A percentile compares a stretch with the other conserved stretches of the same genome.
Conservation (phyloP, 1,140 invertebrate genomes). For the Megathymus violae region DNA sequence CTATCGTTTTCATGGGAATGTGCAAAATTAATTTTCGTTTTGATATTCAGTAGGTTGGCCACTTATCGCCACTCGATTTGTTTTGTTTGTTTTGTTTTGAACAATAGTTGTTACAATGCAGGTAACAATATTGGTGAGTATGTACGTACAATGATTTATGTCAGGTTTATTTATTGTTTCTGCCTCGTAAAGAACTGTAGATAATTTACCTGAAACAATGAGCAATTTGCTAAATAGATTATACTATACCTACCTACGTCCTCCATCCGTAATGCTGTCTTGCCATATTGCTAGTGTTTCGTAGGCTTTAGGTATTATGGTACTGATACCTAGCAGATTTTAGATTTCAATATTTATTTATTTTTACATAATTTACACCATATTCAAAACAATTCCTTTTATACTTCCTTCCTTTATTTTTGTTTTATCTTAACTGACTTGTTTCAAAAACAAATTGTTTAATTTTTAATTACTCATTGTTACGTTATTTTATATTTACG, state of each 20-base stretch:
- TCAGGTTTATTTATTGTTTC: constrained; percentile 78
- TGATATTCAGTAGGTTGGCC: constrained; percentile 37
- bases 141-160: constrained; percentile 74
- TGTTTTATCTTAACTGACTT: constrained; percentile 16
- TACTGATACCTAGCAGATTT: constrained; percentile 52
- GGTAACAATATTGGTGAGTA: constrained; percentile 64
- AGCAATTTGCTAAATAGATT: constrained; percentile 81
- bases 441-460: constrained; percentile 38
- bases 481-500: constrained; percentile 39
- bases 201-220: constrained; percentile 79
- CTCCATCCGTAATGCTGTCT: constrained; percentile 80
- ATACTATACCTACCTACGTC: constrained; percentile 71
- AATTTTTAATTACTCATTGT: constrained; percentile 47
- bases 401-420: constrained; percentile 8
- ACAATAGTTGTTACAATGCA: constrained; percentile 63
- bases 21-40: constrained; percentile 60
- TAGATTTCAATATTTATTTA: constrained; percentile 49
- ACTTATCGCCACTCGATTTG: constrained; percentile 46
- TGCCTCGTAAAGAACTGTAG: constrained; percentile 75
- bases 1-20: constrained; percentile 66
- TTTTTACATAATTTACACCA: constrained; percentile 39
- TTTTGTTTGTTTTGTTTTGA: constrained; percentile 64
- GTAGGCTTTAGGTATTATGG: constrained; percentile 62
- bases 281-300: constrained; percentile 79
- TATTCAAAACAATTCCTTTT: constrained; percentile 21